A percentile compares a stretch with the other conserved stretches of the same genome.
Conservation (phyloP, 2,888 invertebrate genomes). For the Aleiodes testaceus region DNA sequence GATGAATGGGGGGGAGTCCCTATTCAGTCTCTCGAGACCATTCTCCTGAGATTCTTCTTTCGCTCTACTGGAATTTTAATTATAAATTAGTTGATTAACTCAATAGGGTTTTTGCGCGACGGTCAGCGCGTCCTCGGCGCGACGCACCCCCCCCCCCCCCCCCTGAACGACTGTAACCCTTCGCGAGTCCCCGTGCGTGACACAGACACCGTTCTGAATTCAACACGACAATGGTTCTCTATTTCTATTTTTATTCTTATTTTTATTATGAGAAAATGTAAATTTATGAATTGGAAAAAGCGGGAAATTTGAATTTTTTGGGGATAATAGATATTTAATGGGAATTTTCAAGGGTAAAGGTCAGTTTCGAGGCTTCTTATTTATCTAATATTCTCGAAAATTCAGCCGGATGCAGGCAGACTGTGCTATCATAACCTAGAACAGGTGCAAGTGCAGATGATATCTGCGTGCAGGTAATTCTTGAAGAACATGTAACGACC, state of each 20-base stretch:
- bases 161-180: constrained; percentile 33
- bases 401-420: constrained; percentile 32
- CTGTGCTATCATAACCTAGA: constrained; percentile 29
- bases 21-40: constrained; percentile 43
- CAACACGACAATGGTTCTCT: constrained; percentile 57
- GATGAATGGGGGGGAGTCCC: constrained; percentile 37
- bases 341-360: neutral
- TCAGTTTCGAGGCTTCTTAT: neutral
- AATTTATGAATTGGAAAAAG: neutral
- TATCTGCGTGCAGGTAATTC: constrained; percentile 62
- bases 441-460: constrained; percentile 58
- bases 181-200: constrained; percentile 45
- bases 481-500: constrained; percentile 51
- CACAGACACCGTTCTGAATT: constrained; percentile 42
- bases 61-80: constrained; percentile 71
- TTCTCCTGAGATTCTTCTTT: constrained; percentile 55
- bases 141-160: constrained; percentile 50
- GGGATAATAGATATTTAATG: too few species aligned
- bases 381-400: constrained; percentile 1
- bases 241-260: neutral
- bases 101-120: constrained; percentile 71
- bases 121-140: constrained; percentile 59
- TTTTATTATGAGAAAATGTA: neutral
- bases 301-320: neutral
- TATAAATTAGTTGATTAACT: constrained; percentile 74